Evolutionary conservation across 2,797 vertebrate species (phyloP).

Genomic region (Ctenopoma kingsleyae): DNA sequence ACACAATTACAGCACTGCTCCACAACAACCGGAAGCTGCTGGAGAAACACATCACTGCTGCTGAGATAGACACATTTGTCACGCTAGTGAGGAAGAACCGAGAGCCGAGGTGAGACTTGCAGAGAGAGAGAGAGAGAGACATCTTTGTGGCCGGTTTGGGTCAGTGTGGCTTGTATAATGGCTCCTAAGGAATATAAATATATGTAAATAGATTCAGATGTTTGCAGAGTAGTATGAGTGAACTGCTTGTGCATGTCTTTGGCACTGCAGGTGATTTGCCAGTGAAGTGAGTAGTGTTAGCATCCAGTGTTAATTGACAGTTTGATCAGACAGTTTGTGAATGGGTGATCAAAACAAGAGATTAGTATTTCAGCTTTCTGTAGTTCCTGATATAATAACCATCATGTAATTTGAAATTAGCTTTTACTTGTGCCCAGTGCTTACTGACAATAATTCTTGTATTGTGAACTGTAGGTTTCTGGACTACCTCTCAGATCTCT

Average conservation of each 20-base stretch:
- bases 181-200: constrained; percentile 43
- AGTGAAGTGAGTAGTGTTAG: constrained; percentile 9
- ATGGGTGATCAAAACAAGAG: neutral
- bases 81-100: constrained; percentile 97
- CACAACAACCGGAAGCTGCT: constrained; percentile 98
- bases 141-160: constrained; percentile 27
- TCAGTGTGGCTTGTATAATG: constrained; percentile 44
- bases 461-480: constrained; percentile 88
- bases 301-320: constrained; percentile 9
- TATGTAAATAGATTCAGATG: constrained; percentile 48
- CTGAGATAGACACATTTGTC: constrained; percentile 98
- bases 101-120: constrained; percentile 90
- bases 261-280: constrained; percentile 43
- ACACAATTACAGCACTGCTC: constrained; percentile 96
- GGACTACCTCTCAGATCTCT: constrained; percentile 98
- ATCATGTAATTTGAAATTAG: neutral
- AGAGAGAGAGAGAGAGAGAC: neutral
- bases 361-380: neutral
- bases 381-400: neutral
- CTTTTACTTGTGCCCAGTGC: too few relatives aligned
- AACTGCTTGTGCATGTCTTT: constrained; percentile 43
- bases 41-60: constrained; percentile 98
- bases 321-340: neutral
- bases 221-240: constrained; percentile 35
- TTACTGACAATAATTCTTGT: constrained; percentile 2